Evolutionary conservation across 2,888 invertebrate species (phyloP).

Genomic region (Schizotus pectinicornis): DNA sequence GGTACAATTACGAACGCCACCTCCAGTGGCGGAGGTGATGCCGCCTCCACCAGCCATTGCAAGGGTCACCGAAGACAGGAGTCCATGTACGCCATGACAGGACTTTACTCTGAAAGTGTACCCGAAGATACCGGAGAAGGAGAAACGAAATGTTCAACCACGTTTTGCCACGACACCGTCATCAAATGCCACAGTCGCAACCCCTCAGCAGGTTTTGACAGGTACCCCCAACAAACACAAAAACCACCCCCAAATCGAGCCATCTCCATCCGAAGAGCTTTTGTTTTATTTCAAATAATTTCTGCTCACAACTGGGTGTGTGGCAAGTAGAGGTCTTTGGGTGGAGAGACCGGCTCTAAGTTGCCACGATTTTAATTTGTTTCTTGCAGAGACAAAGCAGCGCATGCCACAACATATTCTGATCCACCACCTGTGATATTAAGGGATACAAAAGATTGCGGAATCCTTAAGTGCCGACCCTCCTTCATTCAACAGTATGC

Average conservation of each 20-base stretch:
- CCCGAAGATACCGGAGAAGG: conserved; percentile 61
- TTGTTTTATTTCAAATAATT: too few species aligned
- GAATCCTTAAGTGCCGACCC: conserved; percentile 86
- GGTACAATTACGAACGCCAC: conserved; percentile 11
- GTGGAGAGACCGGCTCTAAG: too few species aligned
- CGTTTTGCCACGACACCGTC: conserved; percentile 57
- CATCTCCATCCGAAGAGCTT: too few species aligned
- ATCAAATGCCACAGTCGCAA: conserved; percentile 83
- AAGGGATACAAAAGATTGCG: conserved; percentile 83
- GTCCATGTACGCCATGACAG: conserved; percentile 90
- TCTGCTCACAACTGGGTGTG: too few species aligned
- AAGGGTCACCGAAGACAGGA: conserved; percentile 73
- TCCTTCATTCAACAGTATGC: conserved; percentile 85
- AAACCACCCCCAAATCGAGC: too few species aligned
- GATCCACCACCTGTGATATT: conserved; percentile 64
- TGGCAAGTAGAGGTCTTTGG: background rate
- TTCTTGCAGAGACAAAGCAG: conserved; percentile 62
- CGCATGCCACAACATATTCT: conserved; percentile 62
- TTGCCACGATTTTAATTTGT: conserved; percentile 5
- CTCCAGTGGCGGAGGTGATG: conserved; percentile 25
- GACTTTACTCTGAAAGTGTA: conserved; percentile 77
- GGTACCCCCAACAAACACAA: conserved; percentile 54
- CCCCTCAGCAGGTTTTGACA: conserved; percentile 76
- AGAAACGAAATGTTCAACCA: conserved; percentile 44
- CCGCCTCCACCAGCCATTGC: conserved; percentile 41